Evolutionary conservation across 2,797 vertebrate species (phyloP).

Genomic region (Eurystomus glaucurus): DNA sequence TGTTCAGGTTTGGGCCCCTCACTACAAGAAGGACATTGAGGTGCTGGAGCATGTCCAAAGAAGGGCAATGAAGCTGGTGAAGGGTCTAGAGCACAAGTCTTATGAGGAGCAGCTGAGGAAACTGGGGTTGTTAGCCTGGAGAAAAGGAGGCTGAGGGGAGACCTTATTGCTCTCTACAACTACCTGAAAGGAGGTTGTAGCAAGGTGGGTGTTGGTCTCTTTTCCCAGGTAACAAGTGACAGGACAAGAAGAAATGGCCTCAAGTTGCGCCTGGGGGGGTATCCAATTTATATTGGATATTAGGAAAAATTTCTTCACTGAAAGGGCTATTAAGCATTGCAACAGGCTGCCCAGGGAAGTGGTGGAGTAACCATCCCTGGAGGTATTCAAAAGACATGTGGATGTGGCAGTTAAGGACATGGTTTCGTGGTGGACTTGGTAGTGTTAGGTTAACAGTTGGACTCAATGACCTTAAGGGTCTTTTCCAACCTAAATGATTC

Average conservation of each 20-base stretch:
- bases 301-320: background rate
- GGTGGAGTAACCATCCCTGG: background rate
- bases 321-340: background rate
- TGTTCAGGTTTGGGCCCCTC: accelerated
- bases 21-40: accelerated
- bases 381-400: background rate
- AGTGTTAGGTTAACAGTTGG: background rate
- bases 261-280: background rate
- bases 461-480: accelerated
- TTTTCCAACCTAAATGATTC: background rate
- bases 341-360: background rate
- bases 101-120: background rate
- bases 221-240: accelerated
- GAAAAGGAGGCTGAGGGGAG: background rate
- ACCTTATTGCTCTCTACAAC: accelerated
- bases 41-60: accelerated
- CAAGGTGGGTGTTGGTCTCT: accelerated
- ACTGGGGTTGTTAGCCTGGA: background rate
- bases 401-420: accelerated
- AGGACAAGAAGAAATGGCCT: background rate
- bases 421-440: background rate
- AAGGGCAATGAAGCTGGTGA: accelerated
- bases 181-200: background rate
- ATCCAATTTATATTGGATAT: background rate
- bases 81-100: background rate